Base-by-base conservation (phyloP, 1,140 invertebrate species). In the Bombus soroeensis region DNA sequence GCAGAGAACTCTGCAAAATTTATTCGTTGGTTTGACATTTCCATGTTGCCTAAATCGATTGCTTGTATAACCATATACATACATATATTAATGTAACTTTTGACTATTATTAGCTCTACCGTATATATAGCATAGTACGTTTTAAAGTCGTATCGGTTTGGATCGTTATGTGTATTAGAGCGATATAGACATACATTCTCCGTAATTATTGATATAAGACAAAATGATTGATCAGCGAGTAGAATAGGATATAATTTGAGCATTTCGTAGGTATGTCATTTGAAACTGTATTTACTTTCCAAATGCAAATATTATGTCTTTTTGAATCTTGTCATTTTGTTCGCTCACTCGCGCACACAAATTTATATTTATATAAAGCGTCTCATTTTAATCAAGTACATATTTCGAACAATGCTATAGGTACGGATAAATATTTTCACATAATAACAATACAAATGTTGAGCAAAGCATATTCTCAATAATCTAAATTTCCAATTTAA, bases 1-100 rank as follows among this genome's bases (percentile, higher is more conserved):
- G 87, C 68, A 79, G 85, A 89, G 78, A 74, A 72, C 91, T 90
- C 89, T 92, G 75, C 89, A 88, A 94, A 94, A 94, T 93, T 91
- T 90, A 92, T 92, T 92, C 91, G 79, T 91, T 88, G 73, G 84
- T 88, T 90, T 93, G 91, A 94, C 94, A 93, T 94, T 94, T 94
- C 82, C 59, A 89, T 86, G 75, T 81, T 82, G 86, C 72, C 83
- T 89, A 91, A 92, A 92, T 92, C 87, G 88, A 92, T 91, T 68
- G 79, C 85, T 94, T 94, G 88, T 91, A 92, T 92, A 94, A 94
- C 90, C 37, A 13, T 0, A 13, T 3, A 8, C 28, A 62, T 53
- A 22, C 0, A 13, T 10, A 8, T 28, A 37, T 68, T 37, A 68
- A 22, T 22, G 32, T 37, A 68, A 22, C 18, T 37, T 68, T 68